Conservation (phyloP, 2,113 vertebrate species). For the Callaeas wilsoni region DNA sequence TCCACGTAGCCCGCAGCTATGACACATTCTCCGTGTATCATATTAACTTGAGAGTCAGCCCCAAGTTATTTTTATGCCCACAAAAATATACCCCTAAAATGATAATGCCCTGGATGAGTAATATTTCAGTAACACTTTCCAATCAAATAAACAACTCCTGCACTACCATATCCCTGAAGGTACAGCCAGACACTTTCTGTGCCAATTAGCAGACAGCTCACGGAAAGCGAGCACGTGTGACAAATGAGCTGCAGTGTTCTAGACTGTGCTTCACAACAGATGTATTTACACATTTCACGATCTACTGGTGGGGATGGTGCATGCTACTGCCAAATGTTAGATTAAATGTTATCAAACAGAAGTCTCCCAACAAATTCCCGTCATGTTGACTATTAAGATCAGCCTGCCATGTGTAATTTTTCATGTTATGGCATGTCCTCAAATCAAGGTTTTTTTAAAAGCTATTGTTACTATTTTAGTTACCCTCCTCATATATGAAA, state of each 20-base stretch:
- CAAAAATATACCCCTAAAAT: background rate
- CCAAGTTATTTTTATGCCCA: background rate
- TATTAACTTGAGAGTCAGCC: background rate
- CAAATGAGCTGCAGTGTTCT: constrained; percentile 40
- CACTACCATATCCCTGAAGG: background rate
- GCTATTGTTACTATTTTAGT: background rate
- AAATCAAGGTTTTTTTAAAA: background rate
- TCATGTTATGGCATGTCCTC: background rate
- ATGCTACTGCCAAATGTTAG: constrained; percentile 23
- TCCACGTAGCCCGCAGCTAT: background rate
- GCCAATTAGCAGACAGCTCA: background rate
- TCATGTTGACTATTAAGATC: background rate
- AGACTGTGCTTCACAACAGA: constrained; percentile 50
- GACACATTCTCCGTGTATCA: background rate
- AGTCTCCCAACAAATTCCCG: background rate
- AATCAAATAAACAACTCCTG: background rate
- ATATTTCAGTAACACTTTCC: constrained; percentile 11
- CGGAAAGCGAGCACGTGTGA: constrained; percentile 47
- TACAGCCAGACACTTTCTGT: constrained; percentile 3
- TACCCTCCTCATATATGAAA: background rate
- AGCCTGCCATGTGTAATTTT: background rate
- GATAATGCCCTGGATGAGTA: background rate
- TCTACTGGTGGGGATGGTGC: constrained; percentile 24
- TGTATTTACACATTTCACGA: constrained; percentile 64
- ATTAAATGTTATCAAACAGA: constrained; percentile 64